Evolutionary conservation across 2,113 vertebrate genomes (phyloP), one percentile per base, ranked within the genome.

Genomic region (Struthio camelus): DNA sequence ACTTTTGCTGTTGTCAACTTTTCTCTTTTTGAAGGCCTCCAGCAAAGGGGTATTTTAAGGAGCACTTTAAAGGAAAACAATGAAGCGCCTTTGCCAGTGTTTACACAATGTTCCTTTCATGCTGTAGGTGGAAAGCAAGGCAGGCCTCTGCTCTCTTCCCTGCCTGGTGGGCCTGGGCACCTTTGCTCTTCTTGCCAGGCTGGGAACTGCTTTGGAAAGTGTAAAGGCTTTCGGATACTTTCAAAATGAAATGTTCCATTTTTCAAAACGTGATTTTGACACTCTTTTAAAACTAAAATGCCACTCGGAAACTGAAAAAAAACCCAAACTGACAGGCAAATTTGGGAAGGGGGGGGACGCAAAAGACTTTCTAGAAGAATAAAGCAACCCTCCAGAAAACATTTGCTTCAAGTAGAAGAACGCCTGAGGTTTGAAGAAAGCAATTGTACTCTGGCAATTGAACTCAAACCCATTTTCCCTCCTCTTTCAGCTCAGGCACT

Each of bases 71-170:
- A 77, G 80, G 30, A 88, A 87, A 93, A 85, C 90, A 90, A 85
- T 73, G 80, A 53, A 53, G 34, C 0, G 3, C 67, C 53, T 80
- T 77, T 94, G 89, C 59, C 51, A 81, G 4, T 72, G 67, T 90
- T 95, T 61, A 69, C 80, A 88, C 85, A 71, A 79, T 59, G 84
- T 77, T 48, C 38, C 50, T 85, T 82, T 89, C 48, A n/a, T 46
- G 75, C 51, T 8, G 85, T 48, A 24, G 65, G 24, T 58, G 82
- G 61, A 50, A 82, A 72, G 85, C 46, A 67, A 61, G 75, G 38
- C 76, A 79, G 82, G 46, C 72, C 85, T 65, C 58, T 15, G 62
- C 0, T 0, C 22, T 72, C 71, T 54, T 75, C 73, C 53, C 69
- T 38, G 62, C 53, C 48, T 76, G 4, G 1, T n/a, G 54, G 84